Conservation (phyloP, 1,140 invertebrate species). For the Bombyx mandarina region DNA sequence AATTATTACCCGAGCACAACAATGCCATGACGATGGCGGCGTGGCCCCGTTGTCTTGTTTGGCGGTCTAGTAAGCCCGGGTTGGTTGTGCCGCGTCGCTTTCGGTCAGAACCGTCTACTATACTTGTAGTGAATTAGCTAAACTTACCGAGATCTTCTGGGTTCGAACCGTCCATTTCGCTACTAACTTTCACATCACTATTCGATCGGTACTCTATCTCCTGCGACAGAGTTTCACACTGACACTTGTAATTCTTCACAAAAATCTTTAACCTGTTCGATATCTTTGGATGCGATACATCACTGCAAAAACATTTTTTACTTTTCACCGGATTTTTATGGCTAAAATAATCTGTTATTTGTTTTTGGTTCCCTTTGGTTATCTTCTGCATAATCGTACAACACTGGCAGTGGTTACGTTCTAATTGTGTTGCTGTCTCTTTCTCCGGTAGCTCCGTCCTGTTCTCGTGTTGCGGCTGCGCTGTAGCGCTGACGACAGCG, state of each 20-base stretch:
- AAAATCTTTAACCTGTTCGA: constrained; percentile 40
- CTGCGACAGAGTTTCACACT: background rate
- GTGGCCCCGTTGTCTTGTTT: no score
- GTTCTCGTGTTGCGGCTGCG: background rate
- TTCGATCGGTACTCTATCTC: constrained; percentile 6
- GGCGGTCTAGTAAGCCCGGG: no score
- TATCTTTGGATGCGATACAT: constrained; percentile 28
- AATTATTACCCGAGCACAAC: no score
- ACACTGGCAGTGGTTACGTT: constrained; percentile 34
- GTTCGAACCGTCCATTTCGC: constrained; percentile 4
- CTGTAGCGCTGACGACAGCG: constrained; percentile 3
- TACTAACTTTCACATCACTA: background rate
- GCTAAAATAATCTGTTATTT: constrained; percentile 42
- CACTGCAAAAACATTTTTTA: constrained; percentile 23
- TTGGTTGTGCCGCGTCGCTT: no score
- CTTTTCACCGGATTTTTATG: constrained; percentile 7
- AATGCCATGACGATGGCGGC: no score
- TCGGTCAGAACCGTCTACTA: background rate
- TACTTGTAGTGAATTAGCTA: background rate
- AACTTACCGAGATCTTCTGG: constrained; percentile 34
- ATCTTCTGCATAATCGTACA: constrained; percentile 36
- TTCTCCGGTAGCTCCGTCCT: background rate
- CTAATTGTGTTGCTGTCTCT: background rate
- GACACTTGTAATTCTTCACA: constrained; percentile 27
- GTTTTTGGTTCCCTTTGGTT: constrained; percentile 31